Evolutionary conservation across 1,140 invertebrate species (phyloP).

Genomic region (Amphibalanus amphitrite): DNA sequence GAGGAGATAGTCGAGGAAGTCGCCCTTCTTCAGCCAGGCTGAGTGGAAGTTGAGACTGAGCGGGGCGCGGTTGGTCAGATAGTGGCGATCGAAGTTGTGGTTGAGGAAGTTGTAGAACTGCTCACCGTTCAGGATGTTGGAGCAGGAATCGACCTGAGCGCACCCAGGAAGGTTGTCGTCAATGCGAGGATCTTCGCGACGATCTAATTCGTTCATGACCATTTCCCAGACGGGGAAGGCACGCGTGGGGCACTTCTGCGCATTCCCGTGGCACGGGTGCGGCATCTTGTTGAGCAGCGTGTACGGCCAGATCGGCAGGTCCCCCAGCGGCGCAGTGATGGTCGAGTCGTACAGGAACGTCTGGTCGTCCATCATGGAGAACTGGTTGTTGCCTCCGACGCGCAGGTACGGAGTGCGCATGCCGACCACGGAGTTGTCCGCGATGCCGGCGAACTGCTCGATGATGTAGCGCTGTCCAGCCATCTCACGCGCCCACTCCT

Average conservation of each 20-base stretch:
- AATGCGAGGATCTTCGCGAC: slow-evolving; percentile 73
- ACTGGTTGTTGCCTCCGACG: slow-evolving; percentile 90
- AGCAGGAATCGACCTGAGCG: slow-evolving; percentile 92
- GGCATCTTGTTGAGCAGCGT: slow-evolving; percentile 96
- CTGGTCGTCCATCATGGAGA: slow-evolving; percentile 95
- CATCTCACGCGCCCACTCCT: slow-evolving; percentile 94
- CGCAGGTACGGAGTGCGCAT: slow-evolving; percentile 80
- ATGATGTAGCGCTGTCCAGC: slow-evolving; percentile 82
- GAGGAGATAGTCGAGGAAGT: slow-evolving; percentile 79
- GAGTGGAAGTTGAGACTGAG: slow-evolving; percentile 89
- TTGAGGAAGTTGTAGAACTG: slow-evolving; percentile 92
- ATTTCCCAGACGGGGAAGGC: slow-evolving; percentile 87
- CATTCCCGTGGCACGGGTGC: slow-evolving; percentile 79
- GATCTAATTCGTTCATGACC: slow-evolving; percentile 91
- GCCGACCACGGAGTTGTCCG: slow-evolving; percentile 84
- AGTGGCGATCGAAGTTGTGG: slow-evolving; percentile 89
- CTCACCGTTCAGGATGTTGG: slow-evolving; percentile 77
- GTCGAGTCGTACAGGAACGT: slow-evolving; percentile 90
- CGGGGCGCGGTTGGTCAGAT: slow-evolving; percentile 81
- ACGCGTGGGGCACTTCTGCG: slow-evolving; percentile 79
- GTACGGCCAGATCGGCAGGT: slow-evolving; percentile 89
- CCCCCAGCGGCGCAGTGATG: slow-evolving; percentile 77
- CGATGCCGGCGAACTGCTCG: slow-evolving; percentile 81
- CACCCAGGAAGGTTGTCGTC: slow-evolving; percentile 85
- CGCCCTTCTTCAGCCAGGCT: slow-evolving; percentile 87